Evolutionary conservation across 2,888 invertebrate species (phyloP).

Genomic region (Megamerina dolium): DNA sequence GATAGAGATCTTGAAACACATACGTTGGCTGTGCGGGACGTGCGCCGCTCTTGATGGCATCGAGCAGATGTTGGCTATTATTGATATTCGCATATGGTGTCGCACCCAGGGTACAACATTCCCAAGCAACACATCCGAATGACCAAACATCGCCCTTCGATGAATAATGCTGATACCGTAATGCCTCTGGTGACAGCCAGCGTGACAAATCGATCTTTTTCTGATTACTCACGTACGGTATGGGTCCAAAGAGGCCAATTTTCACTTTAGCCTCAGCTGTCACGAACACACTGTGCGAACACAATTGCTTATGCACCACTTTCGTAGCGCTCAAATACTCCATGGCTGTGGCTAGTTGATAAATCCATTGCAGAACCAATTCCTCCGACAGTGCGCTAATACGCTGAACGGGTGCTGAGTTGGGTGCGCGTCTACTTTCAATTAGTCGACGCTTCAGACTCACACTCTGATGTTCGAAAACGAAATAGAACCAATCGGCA

Average conservation of each 20-base stretch:
- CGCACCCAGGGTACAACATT: conserved; percentile 70
- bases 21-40: conserved; percentile 69
- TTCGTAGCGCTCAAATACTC: conserved; percentile 61
- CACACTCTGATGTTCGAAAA: conserved; percentile 63
- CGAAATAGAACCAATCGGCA: conserved; percentile 66
- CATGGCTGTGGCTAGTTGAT: conserved; percentile 67
- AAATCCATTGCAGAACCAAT: conserved; percentile 58
- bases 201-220: conserved; percentile 67
- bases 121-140: conserved; percentile 77
- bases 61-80: conserved; percentile 61
- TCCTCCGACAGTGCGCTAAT: conserved; percentile 59
- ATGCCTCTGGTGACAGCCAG: conserved; percentile 75
- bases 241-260: conserved; percentile 68
- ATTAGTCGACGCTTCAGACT: conserved; percentile 67
- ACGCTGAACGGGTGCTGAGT: conserved; percentile 39
- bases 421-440: conserved; percentile 52
- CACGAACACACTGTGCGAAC: conserved; percentile 66
- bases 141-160: conserved; percentile 77
- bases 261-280: conserved; percentile 63
- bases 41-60: conserved; percentile 63
- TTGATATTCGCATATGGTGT: conserved; percentile 70
- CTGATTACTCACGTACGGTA: conserved; percentile 57
- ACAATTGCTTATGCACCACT: conserved; percentile 67
- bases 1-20: conserved; percentile 72
- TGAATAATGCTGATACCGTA: conserved; percentile 63